Conservation (phyloP, 2,888 invertebrate species). For the Napeogenes sylphis region DNA sequence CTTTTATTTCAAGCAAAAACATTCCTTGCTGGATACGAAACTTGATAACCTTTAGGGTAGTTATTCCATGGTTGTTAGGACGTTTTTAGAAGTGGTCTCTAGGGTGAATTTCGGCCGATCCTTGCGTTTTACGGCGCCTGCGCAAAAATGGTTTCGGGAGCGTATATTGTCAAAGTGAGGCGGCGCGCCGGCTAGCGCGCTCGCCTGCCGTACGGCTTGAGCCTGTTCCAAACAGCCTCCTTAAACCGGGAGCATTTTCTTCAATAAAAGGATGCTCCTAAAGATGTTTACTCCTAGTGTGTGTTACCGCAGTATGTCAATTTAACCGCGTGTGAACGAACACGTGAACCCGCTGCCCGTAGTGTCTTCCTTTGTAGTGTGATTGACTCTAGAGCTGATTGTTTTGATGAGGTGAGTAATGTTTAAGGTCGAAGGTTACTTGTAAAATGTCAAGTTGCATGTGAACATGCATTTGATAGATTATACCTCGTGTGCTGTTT, state of each 20-base stretch:
- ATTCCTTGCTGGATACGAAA: not conserved
- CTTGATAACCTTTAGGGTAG: conserved; percentile 32
- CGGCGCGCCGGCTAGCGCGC: conserved; percentile 78
- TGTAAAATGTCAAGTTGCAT: conserved; percentile 47
- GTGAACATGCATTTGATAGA: conserved; percentile 39
- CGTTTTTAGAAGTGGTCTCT: conserved; percentile 35
- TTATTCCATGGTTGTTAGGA: conserved; percentile 32
- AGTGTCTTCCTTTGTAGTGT: conserved; percentile 64
- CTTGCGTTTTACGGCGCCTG: conserved; percentile 63
- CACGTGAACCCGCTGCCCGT: conserved; percentile 44
- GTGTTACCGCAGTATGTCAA: conserved; percentile 57
- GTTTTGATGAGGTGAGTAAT: conserved; percentile 69
- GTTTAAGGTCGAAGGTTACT: conserved; percentile 60
- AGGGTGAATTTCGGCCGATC: conserved; percentile 71
- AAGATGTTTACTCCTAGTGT: conserved; percentile 44
- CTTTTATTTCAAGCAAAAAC: conserved; percentile 20
- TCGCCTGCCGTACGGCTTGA: conserved; percentile 71
- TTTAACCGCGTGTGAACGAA: conserved; percentile 49
- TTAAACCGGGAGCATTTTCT: conserved; percentile 45
- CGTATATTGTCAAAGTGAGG: conserved; percentile 61
- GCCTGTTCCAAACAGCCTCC: conserved; percentile 54
- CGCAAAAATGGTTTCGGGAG: conserved; percentile 56
- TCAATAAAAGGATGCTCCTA: conserved; percentile 61
- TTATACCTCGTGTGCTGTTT: conserved; percentile 52
- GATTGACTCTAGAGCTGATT: conserved; percentile 50